These are phyloP conservation scores for Drosophila lacicola DNA, from an alignment of 2,888 invertebrate species.

Conservation along the genomic window DNA sequence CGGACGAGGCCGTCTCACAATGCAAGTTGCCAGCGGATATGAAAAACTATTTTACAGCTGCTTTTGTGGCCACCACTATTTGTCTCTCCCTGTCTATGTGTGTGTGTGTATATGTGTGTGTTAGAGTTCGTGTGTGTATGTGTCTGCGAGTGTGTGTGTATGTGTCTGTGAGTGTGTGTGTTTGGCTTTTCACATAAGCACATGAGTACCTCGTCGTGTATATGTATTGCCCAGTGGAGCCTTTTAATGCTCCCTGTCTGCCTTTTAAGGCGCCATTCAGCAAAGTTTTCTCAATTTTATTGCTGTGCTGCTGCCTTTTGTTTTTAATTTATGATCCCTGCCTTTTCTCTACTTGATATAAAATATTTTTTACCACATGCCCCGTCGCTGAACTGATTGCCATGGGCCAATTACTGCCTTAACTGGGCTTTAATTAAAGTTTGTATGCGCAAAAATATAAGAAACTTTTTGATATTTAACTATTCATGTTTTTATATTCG, in stretches of 20 bases:
- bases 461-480: conserved; percentile 12
- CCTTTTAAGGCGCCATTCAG: conserved; percentile 20
- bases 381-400: conserved; percentile 11
- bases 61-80: conserved; percentile 60
- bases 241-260: conserved; percentile 25
- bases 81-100: conserved; percentile 4
- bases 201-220: neutral
- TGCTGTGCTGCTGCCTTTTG: conserved; percentile 37
- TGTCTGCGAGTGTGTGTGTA: neutral
- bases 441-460: neutral
- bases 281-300: conserved; percentile 41
- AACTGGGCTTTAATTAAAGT: neutral
- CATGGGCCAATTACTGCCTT: conserved; percentile 25
- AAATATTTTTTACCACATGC: conserved; percentile 8
- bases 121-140: neutral
- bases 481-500: neutral
- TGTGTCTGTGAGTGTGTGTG: neutral
- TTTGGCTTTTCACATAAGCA: conserved; percentile 18
- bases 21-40: conserved; percentile 75
- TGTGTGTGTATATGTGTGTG: neutral
- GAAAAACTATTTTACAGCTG: conserved; percentile 79
- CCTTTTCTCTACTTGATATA: conserved; percentile 12
- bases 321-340: conserved; percentile 66
- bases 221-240: conserved; percentile 9
- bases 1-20: conserved; percentile 49